Evolutionary conservation across 2,113 vertebrate genomes (phyloP).

Genomic region (Ardeotis arabs): DNA sequence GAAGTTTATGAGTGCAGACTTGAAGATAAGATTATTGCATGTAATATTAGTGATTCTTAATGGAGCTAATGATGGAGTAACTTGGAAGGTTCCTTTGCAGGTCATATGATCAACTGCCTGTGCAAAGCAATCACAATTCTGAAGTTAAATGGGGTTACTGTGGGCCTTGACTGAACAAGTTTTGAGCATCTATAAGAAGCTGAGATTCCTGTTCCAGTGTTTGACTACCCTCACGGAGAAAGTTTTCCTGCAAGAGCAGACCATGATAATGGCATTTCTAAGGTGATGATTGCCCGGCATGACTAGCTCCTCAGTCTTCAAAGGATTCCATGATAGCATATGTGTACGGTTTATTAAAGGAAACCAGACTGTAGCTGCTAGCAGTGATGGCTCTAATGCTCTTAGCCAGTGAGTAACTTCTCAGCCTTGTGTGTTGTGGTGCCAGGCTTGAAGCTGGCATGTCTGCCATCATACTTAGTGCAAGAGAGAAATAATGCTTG

Average conservation of each 20-base stretch:
- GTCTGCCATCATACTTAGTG: not conserved
- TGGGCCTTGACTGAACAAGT: not conserved
- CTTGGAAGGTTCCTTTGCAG: not conserved
- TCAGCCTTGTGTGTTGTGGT: not conserved
- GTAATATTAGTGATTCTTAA: not conserved
- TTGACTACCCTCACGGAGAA: not conserved
- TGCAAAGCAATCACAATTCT: not conserved
- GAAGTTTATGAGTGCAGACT: not conserved
- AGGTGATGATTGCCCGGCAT: not conserved
- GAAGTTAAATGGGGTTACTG: not conserved
- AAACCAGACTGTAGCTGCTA: not conserved
- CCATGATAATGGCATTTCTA: not conserved
- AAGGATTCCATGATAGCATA: not conserved
- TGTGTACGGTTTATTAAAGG: not conserved
- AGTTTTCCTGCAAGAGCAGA: not conserved
- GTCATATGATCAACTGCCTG: not conserved
- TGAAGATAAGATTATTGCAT: not conserved
- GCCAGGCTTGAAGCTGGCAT: not conserved
- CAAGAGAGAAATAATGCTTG: not conserved
- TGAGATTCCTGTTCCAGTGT: not conserved
- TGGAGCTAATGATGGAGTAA: not conserved
- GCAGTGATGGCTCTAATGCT: not conserved
- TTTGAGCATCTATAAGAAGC: not conserved
- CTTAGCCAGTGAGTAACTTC: not conserved
- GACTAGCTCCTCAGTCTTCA: not conserved